Evolutionary conservation across 2,888 invertebrate genomes (phyloP).

Genomic region (Chalcis sispes): DNA sequence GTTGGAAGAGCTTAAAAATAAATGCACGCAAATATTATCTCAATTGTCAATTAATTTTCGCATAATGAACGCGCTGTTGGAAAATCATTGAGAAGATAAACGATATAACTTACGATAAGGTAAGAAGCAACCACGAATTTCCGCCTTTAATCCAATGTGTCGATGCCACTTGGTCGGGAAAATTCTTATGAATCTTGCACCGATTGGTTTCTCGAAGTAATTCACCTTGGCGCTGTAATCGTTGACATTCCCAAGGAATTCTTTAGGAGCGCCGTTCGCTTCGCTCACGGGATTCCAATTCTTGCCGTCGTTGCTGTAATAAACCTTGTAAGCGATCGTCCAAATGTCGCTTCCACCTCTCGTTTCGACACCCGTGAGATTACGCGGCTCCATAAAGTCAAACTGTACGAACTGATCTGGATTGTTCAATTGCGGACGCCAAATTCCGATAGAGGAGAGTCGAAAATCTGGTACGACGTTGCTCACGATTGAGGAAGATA

Average conservation of each 20-base stretch:
- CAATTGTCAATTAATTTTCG: not conserved
- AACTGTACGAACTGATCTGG: slow-evolving; percentile 78
- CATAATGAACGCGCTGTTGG: not conserved
- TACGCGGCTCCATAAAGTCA: slow-evolving; percentile 84
- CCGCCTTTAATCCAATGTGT: slow-evolving; percentile 84
- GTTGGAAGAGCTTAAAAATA: not conserved
- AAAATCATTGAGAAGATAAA: too few relatives aligned
- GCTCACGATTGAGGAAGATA: slow-evolving; percentile 78
- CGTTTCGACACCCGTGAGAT: slow-evolving; percentile 87
- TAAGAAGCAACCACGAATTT: slow-evolving; percentile 87
- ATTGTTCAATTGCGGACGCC: slow-evolving; percentile 65
- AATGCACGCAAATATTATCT: slow-evolving; percentile 7
- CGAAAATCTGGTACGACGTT: slow-evolving; percentile 60
- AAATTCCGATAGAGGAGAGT: slow-evolving; percentile 61
- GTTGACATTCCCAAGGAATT: slow-evolving; percentile 87
- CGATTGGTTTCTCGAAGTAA: slow-evolving; percentile 84
- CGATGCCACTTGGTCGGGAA: slow-evolving; percentile 85
- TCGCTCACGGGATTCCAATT: slow-evolving; percentile 85
- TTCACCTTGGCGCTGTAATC: slow-evolving; percentile 79
- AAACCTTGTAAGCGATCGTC: slow-evolving; percentile 85
- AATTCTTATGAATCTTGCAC: slow-evolving; percentile 84
- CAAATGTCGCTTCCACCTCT: slow-evolving; percentile 85
- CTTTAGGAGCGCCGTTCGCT: slow-evolving; percentile 76
- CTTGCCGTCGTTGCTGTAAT: slow-evolving; percentile 84
- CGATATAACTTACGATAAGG: slow-evolving; percentile 80